phyloP scores from a whole-genome alignment of 1,140 invertebrate genomes.

The Drosophila lini region DNA sequence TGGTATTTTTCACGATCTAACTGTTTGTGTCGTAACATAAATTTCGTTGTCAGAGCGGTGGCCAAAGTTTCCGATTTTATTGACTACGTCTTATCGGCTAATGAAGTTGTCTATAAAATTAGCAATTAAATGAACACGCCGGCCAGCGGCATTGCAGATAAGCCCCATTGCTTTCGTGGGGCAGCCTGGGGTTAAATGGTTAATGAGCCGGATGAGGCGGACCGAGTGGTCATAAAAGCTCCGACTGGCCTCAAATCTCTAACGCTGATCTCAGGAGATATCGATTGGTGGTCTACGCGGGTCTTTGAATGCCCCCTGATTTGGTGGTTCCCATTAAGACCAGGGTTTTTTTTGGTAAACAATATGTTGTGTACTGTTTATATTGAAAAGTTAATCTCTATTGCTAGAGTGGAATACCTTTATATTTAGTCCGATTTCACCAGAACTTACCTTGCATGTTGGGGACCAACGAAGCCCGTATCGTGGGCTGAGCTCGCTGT shows the following conservation, averaged over 20 bases:
- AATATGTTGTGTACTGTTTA: not conserved
- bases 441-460: slow-evolving; percentile 92
- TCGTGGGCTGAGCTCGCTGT: slow-evolving; percentile 96
- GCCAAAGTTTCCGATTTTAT: slow-evolving; percentile 62
- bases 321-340: not conserved
- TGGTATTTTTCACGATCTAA: slow-evolving; percentile 45
- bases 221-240: slow-evolving; percentile 10
- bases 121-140: slow-evolving; percentile 75
- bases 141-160: slow-evolving; percentile 50
- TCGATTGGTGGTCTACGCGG: slow-evolving; percentile 9
- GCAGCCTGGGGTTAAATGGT: slow-evolving; percentile 52
- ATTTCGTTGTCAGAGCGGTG: slow-evolving; percentile 30
- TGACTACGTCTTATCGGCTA: slow-evolving; percentile 64
- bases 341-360: not conserved
- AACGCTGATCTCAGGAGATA: slow-evolving; percentile 11
- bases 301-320: not conserved
- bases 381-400: not conserved
- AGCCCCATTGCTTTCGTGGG: slow-evolving; percentile 10
- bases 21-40: slow-evolving; percentile 71
- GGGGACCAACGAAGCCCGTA: slow-evolving; percentile 94
- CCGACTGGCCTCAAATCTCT: slow-evolving; percentile 15
- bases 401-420: not conserved
- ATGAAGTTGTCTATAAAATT: slow-evolving; percentile 81
- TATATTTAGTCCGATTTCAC: not conserved
- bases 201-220: slow-evolving; percentile 28